phyloP scores from a whole-genome alignment of 2,888 invertebrate species.

The Euzetes globulus region DNA sequence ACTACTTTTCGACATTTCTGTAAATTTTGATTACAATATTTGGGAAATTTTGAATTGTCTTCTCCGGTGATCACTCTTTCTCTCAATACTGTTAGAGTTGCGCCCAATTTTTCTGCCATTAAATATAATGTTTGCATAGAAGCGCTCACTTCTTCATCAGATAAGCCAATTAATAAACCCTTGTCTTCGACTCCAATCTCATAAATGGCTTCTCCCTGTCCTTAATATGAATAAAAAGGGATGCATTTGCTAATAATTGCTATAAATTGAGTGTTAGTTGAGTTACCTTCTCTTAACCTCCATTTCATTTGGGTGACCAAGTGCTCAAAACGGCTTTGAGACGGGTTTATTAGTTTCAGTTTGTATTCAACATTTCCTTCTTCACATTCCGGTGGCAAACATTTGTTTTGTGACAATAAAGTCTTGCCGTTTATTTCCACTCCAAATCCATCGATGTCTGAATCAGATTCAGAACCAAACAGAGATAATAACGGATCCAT shows the following conservation, averaged over 20 bases:
- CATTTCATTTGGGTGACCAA: slow-evolving; percentile 97
- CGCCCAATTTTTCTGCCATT: slow-evolving; percentile 77
- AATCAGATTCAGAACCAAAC: slow-evolving; percentile 8
- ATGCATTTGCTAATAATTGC: neutral
- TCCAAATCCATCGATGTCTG: neutral
- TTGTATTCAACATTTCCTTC: slow-evolving; percentile 95
- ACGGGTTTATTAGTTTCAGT: slow-evolving; percentile 82
- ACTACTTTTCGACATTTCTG: slow-evolving; percentile 33
- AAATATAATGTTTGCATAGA: slow-evolving; percentile 73
- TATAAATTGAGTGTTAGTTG: neutral
- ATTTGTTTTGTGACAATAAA: slow-evolving; percentile 24
- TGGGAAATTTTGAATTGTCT: slow-evolving; percentile 30
- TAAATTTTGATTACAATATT: neutral
- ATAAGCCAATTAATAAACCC: slow-evolving; percentile 58
- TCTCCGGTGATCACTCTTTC: slow-evolving; percentile 54
- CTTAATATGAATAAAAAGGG: too few species aligned
- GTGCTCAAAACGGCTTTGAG: slow-evolving; percentile 85
- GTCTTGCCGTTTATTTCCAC: neutral
- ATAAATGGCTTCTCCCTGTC: slow-evolving; percentile 94
- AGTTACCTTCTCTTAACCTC: slow-evolving; percentile 71
- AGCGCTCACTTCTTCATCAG: slow-evolving; percentile 71
- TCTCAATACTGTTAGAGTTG: slow-evolving; percentile 66
- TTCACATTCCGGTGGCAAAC: slow-evolving; percentile 78
- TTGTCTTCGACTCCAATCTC: slow-evolving; percentile 80
- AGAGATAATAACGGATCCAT: slow-evolving; percentile 32